Evolutionary conservation across 1,140 invertebrate species (phyloP).

Genomic region (Chlorops oryzae): DNA sequence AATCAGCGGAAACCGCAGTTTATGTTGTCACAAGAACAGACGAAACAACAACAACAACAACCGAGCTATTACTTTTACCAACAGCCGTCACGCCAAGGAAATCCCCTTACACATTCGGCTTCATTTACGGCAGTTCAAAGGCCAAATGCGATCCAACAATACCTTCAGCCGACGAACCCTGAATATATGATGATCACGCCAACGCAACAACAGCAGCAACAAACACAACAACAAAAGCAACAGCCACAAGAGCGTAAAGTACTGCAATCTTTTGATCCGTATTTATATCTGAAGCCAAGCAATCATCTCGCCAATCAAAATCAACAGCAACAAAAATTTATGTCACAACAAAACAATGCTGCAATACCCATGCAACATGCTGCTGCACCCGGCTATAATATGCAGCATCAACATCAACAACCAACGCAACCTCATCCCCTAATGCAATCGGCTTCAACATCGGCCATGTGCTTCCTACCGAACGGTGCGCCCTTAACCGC

Average conservation of each 20-base stretch:
- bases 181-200: too few relatives aligned
- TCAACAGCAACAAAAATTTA: constrained; percentile 9
- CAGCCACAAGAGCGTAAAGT: constrained; percentile 31
- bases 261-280: constrained; percentile 44
- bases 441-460: constrained; percentile 13
- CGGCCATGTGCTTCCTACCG: constrained; percentile 8
- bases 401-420: not conserved
- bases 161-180: too few relatives aligned
- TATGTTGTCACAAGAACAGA: constrained; percentile 28
- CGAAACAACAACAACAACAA: constrained; percentile 24
- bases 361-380: too few relatives aligned
- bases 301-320: constrained; percentile 16
- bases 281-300: constrained; percentile 32
- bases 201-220: not conserved
- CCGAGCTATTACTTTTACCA: constrained; percentile 9
- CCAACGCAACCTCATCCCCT: not conserved
- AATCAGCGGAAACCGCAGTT: too few relatives aligned
- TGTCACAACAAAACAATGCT: constrained; percentile 12
- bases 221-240: constrained; percentile 8
- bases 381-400: constrained; percentile 1
- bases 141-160: constrained; percentile 7
- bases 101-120: constrained; percentile 13
- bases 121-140: constrained; percentile 13
- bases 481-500: not conserved
- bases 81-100: constrained; percentile 1